A percentile compares a stretch with the other conserved stretches of the same genome.
These are phyloP conservation scores for Drosophila pachea DNA, from an alignment of 1,140 invertebrate species.

Conservation along the genomic window DNA sequence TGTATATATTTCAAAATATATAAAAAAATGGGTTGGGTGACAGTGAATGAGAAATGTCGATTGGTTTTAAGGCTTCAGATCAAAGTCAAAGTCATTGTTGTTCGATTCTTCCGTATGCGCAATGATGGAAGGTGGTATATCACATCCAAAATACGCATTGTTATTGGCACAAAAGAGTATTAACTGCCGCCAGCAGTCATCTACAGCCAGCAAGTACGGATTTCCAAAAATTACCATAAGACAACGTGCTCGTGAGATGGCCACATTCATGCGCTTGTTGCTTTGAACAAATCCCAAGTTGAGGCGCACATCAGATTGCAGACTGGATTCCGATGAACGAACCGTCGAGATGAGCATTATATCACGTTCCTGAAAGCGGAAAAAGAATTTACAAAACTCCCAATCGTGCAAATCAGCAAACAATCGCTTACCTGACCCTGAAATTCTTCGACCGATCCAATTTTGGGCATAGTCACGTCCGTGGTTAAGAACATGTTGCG, in stretches of 20 bases:
- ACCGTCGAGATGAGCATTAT: slow-evolving; percentile 94
- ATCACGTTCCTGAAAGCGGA: slow-evolving; percentile 85
- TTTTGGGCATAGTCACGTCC: slow-evolving; percentile 87
- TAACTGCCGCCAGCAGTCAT: slow-evolving; percentile 86
- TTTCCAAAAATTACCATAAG: slow-evolving; percentile 91
- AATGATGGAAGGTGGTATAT: slow-evolving; percentile 77
- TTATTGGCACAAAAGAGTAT: slow-evolving; percentile 84
- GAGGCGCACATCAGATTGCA: slow-evolving; percentile 81
- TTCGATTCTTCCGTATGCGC: not conserved
- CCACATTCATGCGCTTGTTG: slow-evolving; percentile 91
- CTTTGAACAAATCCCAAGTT: slow-evolving; percentile 87
- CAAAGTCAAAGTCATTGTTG: not conserved
- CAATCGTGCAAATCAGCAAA: not conserved
- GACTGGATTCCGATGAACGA: slow-evolving; percentile 81
- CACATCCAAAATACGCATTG: slow-evolving; percentile 84
- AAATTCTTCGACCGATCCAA: slow-evolving; percentile 97
- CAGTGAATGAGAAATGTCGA: not conserved
- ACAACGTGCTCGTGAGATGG: slow-evolving; percentile 89
- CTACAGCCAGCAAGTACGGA: slow-evolving; percentile 85
- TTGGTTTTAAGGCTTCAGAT: slow-evolving; percentile 5
- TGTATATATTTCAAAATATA: no score
- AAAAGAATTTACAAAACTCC: not conserved
- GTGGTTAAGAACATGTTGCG: slow-evolving; percentile 66
- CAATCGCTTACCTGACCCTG: slow-evolving; percentile 83
- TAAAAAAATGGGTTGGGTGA: no score